Evolutionary conservation across 1,140 invertebrate genomes (phyloP).

Genomic region (Galendromus occidentalis): DNA sequence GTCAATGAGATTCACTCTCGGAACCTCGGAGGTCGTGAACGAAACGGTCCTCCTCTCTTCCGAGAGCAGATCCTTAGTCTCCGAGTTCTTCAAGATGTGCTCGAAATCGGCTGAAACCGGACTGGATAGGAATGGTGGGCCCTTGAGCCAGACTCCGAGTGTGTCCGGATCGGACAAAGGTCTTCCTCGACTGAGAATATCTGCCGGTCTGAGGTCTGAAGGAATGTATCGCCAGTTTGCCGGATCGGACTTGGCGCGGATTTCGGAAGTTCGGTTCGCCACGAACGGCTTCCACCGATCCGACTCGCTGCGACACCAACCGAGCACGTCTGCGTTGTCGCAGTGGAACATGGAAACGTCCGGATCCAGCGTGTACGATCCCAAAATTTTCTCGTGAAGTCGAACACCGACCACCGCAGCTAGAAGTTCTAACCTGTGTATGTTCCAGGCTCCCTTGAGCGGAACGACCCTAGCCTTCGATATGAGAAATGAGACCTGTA

Average conservation of each 20-base stretch:
- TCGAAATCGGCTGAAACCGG: too few relatives aligned
- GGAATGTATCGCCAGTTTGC: neutral
- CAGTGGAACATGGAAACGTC: neutral
- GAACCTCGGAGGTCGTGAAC: too few relatives aligned
- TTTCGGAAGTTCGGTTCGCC: neutral
- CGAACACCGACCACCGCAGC: neutral
- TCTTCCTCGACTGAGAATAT: neutral
- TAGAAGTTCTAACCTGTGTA: neutral
- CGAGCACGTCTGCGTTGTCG: neutral
- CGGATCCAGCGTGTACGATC: neutral
- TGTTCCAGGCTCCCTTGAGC: neutral
- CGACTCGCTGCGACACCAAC: neutral
- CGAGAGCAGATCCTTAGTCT: too few relatives aligned
- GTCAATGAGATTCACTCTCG: too few relatives aligned
- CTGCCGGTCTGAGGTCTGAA: neutral
- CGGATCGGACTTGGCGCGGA: neutral
- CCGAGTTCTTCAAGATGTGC: too few relatives aligned
- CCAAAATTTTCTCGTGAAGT: neutral
- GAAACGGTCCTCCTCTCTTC: too few relatives aligned
- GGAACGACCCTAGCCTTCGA: neutral
- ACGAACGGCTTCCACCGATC: neutral
- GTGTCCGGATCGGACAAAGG: neutral
- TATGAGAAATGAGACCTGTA: neutral
- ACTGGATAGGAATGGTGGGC: too few relatives aligned
- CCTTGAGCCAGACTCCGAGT: neutral